These are phyloP conservation scores for Sebastes hubbsi DNA, from an alignment of 2,797 vertebrate species.

Conservation along the genomic window DNA sequence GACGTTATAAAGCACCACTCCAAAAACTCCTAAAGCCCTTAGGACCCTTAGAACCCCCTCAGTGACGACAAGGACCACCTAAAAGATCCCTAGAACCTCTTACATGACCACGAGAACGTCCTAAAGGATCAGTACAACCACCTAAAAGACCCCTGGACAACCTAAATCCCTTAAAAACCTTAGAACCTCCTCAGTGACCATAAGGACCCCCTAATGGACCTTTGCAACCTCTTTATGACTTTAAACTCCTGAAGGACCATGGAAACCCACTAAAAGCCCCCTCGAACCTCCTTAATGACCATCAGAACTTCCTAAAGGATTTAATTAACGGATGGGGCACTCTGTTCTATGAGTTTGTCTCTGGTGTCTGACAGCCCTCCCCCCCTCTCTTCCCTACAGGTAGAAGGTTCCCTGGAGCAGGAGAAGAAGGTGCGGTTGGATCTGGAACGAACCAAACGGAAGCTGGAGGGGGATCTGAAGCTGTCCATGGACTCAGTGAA, in stretches of 20 bases:
- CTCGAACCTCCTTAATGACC: no score
- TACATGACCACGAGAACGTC: background rate
- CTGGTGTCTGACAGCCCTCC: background rate
- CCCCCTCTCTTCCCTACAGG: slow-evolving; percentile 64
- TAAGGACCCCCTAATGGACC: background rate
- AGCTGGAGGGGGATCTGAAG: slow-evolving; percentile 93
- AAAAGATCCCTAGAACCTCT: background rate
- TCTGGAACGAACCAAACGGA: slow-evolving; percentile 89
- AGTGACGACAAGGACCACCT: background rate
- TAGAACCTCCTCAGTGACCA: background rate
- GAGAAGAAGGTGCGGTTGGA: slow-evolving; percentile 91
- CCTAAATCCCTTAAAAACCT: background rate
- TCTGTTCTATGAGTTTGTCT: background rate
- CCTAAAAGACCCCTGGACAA: background rate
- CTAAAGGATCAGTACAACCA: background rate
- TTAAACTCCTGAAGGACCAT: background rate
- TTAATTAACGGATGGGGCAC: background rate
- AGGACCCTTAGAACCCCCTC: background rate
- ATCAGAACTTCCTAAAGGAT: background rate
- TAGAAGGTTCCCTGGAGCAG: slow-evolving; percentile 90
- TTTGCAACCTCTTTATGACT: background rate
- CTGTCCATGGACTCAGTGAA: slow-evolving; percentile 87
- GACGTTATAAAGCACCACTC: background rate
- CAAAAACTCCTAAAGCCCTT: background rate
- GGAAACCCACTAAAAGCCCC: no score